Percentiles rank a stretch among this genome's conserved stretches.
Evolutionary conservation across 2,113 vertebrate genomes (phyloP).

Genomic region (Echinops telfairi): DNA sequence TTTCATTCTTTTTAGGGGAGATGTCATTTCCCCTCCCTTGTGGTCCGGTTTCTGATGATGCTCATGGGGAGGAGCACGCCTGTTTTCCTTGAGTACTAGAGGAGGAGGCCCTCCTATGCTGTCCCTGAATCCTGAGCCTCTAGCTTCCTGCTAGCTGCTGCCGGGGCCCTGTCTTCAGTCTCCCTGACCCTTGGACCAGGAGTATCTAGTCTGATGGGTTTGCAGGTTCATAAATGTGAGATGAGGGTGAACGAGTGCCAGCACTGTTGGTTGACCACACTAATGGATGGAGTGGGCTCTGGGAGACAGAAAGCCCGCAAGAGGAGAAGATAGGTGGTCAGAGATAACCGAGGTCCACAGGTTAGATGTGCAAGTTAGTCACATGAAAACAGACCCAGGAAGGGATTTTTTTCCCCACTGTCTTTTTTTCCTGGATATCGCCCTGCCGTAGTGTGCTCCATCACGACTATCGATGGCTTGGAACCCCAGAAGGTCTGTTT

Average conservation of each 20-base stretch:
- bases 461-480: no score
- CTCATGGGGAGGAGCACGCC: accelerated
- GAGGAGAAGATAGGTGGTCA: no score
- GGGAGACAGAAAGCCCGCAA: not conserved
- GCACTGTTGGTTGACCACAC: no score
- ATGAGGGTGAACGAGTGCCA: no score
- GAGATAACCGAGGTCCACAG: not conserved
- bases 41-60: not conserved
- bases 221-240: accelerated
- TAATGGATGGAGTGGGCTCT: not conserved
- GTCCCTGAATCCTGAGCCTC: not conserved
- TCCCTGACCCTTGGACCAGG: not conserved
- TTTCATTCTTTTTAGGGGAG: not conserved
- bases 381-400: not conserved
- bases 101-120: not conserved
- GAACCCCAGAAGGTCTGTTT: not conserved
- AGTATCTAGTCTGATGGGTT: no score
- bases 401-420: no score
- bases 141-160: accelerated
- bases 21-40: not conserved
- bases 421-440: not conserved
- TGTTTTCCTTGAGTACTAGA: not conserved
- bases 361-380: not conserved
- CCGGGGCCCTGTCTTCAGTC: accelerated
- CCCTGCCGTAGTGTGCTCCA: not conserved